These are phyloP conservation scores for Tenthredo notha DNA, from an alignment of 2,888 invertebrate genomes.

Conservation along the genomic window DNA sequence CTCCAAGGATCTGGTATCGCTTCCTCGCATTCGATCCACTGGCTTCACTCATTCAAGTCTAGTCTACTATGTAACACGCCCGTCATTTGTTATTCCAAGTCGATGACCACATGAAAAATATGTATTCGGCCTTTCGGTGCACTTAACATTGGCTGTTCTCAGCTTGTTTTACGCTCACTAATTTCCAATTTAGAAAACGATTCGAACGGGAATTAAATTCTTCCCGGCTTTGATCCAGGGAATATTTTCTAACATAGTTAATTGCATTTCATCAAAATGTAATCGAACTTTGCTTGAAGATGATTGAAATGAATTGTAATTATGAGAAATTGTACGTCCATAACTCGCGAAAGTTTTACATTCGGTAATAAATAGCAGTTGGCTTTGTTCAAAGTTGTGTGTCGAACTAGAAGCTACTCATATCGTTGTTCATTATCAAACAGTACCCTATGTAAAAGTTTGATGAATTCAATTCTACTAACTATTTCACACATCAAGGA, in stretches of 20 bases:
- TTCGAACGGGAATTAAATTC: not conserved
- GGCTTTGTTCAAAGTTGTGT: not conserved
- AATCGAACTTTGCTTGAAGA: not conserved
- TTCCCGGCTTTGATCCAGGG: not conserved
- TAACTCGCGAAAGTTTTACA: not conserved
- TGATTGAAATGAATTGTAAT: not conserved
- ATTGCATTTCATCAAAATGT: not conserved
- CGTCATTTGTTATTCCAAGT: conserved; percentile 48
- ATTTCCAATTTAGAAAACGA: not conserved
- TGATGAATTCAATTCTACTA: not conserved
- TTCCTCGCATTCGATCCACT: conserved; percentile 41
- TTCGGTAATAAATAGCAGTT: not conserved
- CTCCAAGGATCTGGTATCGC: conserved; percentile 48
- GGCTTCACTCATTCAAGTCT: conserved; percentile 42
- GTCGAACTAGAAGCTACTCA: not conserved
- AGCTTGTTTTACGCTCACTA: conserved; percentile 9
- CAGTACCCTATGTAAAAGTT: not conserved
- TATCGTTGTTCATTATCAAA: not conserved
- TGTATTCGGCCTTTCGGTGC: not conserved
- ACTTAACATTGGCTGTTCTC: not conserved
- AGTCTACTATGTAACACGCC: conserved; percentile 47
- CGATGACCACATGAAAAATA: conserved; percentile 44
- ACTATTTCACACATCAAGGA: not conserved
- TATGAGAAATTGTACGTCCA: not conserved
- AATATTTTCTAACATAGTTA: not conserved